Conservation (phyloP, 2,113 vertebrate genomes). For the Bungarus multicinctus region DNA sequence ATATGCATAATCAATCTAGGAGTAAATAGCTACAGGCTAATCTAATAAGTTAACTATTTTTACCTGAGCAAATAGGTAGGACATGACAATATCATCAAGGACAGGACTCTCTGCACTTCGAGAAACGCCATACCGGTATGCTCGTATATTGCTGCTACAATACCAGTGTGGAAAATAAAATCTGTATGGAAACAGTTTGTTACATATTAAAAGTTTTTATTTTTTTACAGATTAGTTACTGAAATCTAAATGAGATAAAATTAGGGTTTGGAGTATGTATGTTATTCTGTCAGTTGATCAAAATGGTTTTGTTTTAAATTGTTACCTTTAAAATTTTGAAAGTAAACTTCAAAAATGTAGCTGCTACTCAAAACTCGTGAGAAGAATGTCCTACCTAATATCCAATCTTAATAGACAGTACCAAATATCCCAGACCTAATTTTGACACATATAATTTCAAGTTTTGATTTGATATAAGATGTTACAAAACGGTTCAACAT, state of each 20-base stretch:
- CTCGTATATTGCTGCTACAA: conserved; percentile 74
- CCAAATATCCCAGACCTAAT: no score
- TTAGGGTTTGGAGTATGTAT: neutral
- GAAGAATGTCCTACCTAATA: neutral
- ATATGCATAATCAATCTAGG: neutral
- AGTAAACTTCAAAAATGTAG: no score
- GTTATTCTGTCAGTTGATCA: neutral
- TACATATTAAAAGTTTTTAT: conserved; percentile 11
- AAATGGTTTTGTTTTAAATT: neutral
- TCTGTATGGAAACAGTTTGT: conserved; percentile 63
- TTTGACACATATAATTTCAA: no score
- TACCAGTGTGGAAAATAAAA: conserved; percentile 96
- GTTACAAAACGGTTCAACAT: no score
- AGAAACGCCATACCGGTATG: conserved; percentile 83
- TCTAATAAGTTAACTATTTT: conserved; percentile 28
- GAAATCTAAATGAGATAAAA: neutral
- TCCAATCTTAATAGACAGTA: no score
- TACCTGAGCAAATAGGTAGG: conserved; percentile 93
- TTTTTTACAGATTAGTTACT: accelerated
- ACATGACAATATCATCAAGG: conserved; percentile 87
- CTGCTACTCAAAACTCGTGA: neutral
- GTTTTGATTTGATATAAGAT: no score
- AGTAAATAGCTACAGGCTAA: neutral
- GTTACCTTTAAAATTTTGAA: neutral
- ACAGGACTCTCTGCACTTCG: conserved; percentile 85